A percentile compares a stretch with the other conserved stretches of the same genome.
Conservation (phyloP, 35 echinoderm and acorn worm genomes). For the Chiridota heheva region DNA sequence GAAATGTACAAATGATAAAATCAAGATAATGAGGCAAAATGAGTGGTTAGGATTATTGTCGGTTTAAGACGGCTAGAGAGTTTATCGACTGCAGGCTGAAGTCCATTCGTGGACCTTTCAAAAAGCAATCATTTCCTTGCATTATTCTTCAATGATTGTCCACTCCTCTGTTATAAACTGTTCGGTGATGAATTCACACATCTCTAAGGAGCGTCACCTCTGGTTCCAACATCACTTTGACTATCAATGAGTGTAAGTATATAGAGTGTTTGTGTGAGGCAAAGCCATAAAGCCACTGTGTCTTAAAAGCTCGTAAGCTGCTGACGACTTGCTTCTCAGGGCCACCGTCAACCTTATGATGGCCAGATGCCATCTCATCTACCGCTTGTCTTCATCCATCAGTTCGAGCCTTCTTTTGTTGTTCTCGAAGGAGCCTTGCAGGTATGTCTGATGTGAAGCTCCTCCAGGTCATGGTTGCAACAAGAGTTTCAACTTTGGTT, state of each 20-base stretch:
- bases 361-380: conserved; percentile 36
- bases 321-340: conserved; percentile 12
- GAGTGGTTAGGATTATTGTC: too few relatives aligned
- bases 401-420: conserved; percentile 20
- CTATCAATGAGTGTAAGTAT: conserved; percentile 21
- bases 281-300: neutral
- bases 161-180: too few relatives aligned
- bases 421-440: conserved; percentile 27
- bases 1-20: too few relatives aligned
- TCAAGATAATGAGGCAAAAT: too few relatives aligned
- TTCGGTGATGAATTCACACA: too few relatives aligned
- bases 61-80: too few relatives aligned
- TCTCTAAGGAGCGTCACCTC: too few relatives aligned
- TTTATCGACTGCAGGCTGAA: too few relatives aligned
- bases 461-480: neutral
- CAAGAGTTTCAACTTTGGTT: neutral
- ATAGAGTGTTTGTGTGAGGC: conserved; percentile 20
- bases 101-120: too few relatives aligned
- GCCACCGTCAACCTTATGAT: conserved; percentile 25
- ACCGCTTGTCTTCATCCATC: neutral
- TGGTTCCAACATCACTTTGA: too few relatives aligned
- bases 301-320: neutral
- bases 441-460: neutral
- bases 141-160: too few relatives aligned
- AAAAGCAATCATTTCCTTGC: too few relatives aligned